Conservation (phyloP, 2,888 invertebrate species). For the Limnephilus marmoratus region DNA sequence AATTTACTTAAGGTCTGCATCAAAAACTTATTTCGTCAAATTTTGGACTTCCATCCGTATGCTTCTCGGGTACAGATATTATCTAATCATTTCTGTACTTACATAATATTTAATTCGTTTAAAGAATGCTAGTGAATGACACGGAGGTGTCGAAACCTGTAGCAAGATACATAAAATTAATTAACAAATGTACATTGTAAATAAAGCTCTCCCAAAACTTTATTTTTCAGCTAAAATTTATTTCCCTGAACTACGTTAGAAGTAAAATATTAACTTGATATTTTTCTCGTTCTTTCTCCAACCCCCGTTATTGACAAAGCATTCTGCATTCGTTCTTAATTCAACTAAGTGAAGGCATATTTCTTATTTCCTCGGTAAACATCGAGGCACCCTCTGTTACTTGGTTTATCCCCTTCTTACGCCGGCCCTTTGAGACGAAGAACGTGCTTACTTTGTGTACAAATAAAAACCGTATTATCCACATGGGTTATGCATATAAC, state of each 20-base stretch:
- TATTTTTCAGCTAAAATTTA: background rate
- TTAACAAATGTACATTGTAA: too few relatives aligned
- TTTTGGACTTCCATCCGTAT: too few relatives aligned
- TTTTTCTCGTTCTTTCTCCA: background rate
- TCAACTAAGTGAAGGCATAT: background rate
- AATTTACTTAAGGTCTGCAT: too few relatives aligned
- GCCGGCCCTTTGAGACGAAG: background rate
- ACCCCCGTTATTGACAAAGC: background rate
- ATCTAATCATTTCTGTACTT: too few relatives aligned
- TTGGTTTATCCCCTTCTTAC: background rate
- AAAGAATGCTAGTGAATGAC: too few relatives aligned
- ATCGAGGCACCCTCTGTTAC: background rate
- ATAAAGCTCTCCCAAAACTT: background rate
- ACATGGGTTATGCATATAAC: conserved; percentile 15
- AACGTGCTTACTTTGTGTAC: background rate
- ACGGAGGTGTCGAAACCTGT: too few relatives aligned
- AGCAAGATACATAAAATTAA: too few relatives aligned
- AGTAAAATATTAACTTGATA: background rate
- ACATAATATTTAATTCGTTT: too few relatives aligned
- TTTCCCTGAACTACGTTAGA: background rate
- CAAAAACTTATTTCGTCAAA: too few relatives aligned
- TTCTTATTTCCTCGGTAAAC: background rate
- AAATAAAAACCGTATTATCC: conserved; percentile 3
- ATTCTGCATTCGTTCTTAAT: background rate
- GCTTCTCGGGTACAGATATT: too few relatives aligned